Conservation (phyloP, 1,140 invertebrate genomes). For the Bicyclus anynana region DNA sequence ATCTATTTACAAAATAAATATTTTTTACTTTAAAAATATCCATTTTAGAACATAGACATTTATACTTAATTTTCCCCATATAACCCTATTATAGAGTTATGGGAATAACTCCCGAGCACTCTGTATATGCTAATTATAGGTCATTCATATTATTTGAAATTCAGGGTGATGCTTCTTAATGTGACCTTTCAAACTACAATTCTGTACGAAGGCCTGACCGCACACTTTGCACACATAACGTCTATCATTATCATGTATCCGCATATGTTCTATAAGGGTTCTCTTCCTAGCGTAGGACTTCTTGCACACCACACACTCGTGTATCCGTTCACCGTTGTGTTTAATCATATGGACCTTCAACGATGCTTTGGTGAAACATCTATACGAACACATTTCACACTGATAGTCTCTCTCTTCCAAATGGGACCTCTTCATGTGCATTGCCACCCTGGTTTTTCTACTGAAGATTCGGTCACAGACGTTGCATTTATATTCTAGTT, state of each 20-base stretch:
- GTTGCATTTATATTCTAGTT: slow-evolving; percentile 55
- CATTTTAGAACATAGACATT: no score
- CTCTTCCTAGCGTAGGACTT: slow-evolving; percentile 81
- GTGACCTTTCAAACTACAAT: slow-evolving; percentile 38
- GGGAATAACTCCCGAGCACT: no score
- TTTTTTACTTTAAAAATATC: no score
- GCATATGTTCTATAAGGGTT: slow-evolving; percentile 82
- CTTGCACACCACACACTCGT: slow-evolving; percentile 77
- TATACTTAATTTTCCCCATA: no score
- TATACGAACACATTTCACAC: slow-evolving; percentile 33
- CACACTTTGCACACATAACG: slow-evolving; percentile 35
- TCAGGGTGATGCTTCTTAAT: slow-evolving; percentile 32
- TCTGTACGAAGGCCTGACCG: slow-evolving; percentile 40
- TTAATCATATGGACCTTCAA: slow-evolving; percentile 80
- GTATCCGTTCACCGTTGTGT: slow-evolving; percentile 78
- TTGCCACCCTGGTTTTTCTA: slow-evolving; percentile 46
- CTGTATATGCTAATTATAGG: background rate
- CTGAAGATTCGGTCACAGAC: slow-evolving; percentile 55
- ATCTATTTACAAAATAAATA: no score
- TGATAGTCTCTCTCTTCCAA: slow-evolving; percentile 57
- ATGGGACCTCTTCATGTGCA: slow-evolving; percentile 59
- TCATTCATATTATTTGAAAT: background rate
- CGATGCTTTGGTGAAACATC: slow-evolving; percentile 40
- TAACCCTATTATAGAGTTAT: no score
- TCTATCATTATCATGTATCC: slow-evolving; percentile 77